phyloP scores from a whole-genome alignment of 1,140 invertebrate genomes.

The Halesus radiatus region DNA sequence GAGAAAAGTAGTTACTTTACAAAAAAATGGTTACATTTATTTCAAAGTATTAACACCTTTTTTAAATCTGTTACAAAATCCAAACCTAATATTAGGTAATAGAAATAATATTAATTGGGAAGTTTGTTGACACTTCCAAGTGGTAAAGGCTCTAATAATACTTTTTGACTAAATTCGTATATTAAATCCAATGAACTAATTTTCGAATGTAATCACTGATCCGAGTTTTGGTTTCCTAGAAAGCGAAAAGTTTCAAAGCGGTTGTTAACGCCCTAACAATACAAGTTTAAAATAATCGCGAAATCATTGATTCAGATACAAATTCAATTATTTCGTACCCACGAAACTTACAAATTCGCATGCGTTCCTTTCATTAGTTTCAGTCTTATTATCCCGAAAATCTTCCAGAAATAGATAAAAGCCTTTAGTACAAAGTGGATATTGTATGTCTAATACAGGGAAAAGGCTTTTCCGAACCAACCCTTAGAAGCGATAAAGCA shows the following conservation, averaged over 20 bases:
- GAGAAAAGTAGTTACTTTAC: too few species aligned
- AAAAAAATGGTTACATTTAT: too few species aligned
- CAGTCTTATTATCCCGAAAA: slow-evolving; percentile 22
- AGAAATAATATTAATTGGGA: too few species aligned
- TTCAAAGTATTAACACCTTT: too few species aligned
- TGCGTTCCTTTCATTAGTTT: slow-evolving; percentile 10
- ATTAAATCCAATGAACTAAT: too few species aligned
- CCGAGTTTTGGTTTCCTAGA: too few species aligned
- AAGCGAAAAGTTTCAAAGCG: not conserved
- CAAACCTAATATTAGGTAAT: too few species aligned
- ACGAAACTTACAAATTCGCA: not conserved
- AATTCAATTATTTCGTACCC: not conserved
- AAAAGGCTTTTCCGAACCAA: not conserved
- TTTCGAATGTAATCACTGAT: too few species aligned
- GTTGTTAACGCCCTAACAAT: not conserved
- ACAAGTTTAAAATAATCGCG: not conserved
- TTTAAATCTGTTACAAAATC: too few species aligned
- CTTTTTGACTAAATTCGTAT: too few species aligned
- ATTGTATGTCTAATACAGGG: slow-evolving; percentile 11
- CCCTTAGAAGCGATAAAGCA: slow-evolving; percentile 24
- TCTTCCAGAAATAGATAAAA: slow-evolving; percentile 23
- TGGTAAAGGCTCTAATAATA: too few species aligned
- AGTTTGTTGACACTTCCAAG: too few species aligned
- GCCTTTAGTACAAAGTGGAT: not conserved
- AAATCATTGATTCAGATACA: slow-evolving; percentile 3